phyloP scores from a whole-genome alignment of 2,888 invertebrate genomes.

The Masnerella sp. region DNA sequence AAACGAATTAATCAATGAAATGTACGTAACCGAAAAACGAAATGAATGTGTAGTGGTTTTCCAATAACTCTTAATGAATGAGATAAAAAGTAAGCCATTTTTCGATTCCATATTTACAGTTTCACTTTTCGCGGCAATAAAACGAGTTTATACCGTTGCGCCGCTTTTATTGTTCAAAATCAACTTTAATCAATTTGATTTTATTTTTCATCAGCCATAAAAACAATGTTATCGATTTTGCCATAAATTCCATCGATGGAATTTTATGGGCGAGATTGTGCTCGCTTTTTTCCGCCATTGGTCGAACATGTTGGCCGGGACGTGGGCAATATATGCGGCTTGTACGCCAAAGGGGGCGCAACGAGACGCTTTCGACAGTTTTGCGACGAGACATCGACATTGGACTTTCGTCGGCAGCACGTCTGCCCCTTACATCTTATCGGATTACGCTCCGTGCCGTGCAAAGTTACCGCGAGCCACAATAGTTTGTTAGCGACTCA shows the following conservation, averaged over 20 bases:
- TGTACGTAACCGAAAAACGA: no score
- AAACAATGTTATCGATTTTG: slow-evolving; percentile 18
- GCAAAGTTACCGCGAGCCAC: slow-evolving; percentile 63
- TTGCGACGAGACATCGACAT: slow-evolving; percentile 56
- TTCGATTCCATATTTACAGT: no score
- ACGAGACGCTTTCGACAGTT: slow-evolving; percentile 61
- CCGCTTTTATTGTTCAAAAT: no score
- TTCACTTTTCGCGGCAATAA: no score
- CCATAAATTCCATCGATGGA: slow-evolving; percentile 24
- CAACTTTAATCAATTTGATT: slow-evolving; percentile 10
- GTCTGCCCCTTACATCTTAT: slow-evolving; percentile 65
- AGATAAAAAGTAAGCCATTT: no score
- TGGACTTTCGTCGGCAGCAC: slow-evolving; percentile 67
- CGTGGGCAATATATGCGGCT: slow-evolving; percentile 40
- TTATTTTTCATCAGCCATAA: not conserved
- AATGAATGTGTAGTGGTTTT: no score
- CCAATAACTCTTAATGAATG: no score
- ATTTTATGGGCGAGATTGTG: slow-evolving; percentile 17
- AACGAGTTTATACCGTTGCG: no score
- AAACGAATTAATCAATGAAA: no score
- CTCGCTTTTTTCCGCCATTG: not conserved
- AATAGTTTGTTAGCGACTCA: slow-evolving; percentile 71
- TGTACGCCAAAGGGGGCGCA: slow-evolving; percentile 15
- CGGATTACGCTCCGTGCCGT: slow-evolving; percentile 63
- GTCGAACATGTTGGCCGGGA: slow-evolving; percentile 28